Percentiles rank a stretch among this genome's conserved stretches.
phyloP scores from a whole-genome alignment of 2,113 vertebrate genomes.

The Gallinago jamesoni region DNA sequence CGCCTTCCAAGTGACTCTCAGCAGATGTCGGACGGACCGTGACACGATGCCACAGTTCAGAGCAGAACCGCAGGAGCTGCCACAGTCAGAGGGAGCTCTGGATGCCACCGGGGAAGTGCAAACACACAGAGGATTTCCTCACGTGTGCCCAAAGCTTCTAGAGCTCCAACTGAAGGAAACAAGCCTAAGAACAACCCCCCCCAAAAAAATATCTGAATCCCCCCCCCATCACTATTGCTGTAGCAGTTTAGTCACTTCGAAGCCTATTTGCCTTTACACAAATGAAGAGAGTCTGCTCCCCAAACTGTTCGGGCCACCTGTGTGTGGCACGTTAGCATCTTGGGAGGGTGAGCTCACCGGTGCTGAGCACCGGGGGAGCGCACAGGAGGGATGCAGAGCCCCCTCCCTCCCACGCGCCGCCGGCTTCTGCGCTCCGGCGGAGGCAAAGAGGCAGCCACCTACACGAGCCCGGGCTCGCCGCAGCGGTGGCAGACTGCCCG shows the following conservation, averaged over 20 bases:
- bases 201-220: not conserved
- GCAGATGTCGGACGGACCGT: fast-evolving
- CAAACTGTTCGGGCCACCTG: slow-evolving; percentile 66
- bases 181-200: not conserved
- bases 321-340: slow-evolving; percentile 14
- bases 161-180: not conserved
- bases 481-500: not conserved
- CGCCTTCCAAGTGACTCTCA: not conserved
- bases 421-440: not conserved
- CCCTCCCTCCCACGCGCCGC: not conserved
- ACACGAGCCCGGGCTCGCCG: not conserved
- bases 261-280: slow-evolving; percentile 45
- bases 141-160: not conserved
- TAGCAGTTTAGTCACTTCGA: slow-evolving; percentile 52
- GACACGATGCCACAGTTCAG: not conserved
- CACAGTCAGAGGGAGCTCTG: not conserved
- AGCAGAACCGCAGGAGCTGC: not conserved
- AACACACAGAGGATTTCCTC: fast-evolving
- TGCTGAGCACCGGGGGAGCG: not conserved
- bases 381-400: not conserved
- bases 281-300: slow-evolving; percentile 61
- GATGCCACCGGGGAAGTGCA: not conserved
- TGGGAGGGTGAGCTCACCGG: not conserved
- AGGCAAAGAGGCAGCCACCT: not conserved
- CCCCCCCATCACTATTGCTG: not conserved